Evolutionary conservation across 2,888 invertebrate genomes (phyloP).

Genomic region (Lasioglossum pauxillum): DNA sequence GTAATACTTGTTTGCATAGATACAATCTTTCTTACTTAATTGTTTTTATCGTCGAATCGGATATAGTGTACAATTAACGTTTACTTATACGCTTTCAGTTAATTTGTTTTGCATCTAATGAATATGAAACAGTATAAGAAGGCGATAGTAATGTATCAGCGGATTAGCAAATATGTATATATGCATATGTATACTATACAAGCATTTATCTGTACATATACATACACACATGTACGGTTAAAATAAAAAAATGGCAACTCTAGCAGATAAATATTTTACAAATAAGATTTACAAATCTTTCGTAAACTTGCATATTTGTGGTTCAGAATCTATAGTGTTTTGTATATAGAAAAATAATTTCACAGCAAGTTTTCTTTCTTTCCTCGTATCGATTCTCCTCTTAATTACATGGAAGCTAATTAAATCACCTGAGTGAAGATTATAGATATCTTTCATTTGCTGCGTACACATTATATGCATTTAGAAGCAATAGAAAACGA

Average conservation of each 20-base stretch:
- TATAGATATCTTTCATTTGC: slow-evolving; percentile 24
- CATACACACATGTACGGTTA: slow-evolving; percentile 8
- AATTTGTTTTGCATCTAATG: slow-evolving; percentile 24
- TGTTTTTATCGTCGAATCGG: slow-evolving; percentile 25
- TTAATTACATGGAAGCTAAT: slow-evolving; percentile 29
- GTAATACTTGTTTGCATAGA: slow-evolving; percentile 36
- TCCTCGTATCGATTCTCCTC: slow-evolving; percentile 14
- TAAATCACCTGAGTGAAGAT: slow-evolving; percentile 45
- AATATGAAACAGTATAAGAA: slow-evolving; percentile 36
- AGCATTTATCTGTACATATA: background rate
- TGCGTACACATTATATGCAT: background rate
- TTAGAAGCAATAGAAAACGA: background rate
- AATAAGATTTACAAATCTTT: slow-evolving; percentile 36
- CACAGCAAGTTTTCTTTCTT: slow-evolving; percentile 34
- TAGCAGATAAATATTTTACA: slow-evolving; percentile 37
- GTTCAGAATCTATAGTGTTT: slow-evolving; percentile 36
- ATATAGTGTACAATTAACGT: slow-evolving; percentile 28
- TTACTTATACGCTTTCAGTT: slow-evolving; percentile 20
- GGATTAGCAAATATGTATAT: slow-evolving; percentile 37
- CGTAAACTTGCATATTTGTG: slow-evolving; percentile 32
- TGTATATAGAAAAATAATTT: slow-evolving; percentile 66
- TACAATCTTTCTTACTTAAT: slow-evolving; percentile 23
- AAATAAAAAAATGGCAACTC: slow-evolving; percentile 49
- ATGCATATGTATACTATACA: background rate
- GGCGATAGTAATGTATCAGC: slow-evolving; percentile 24